These are phyloP conservation scores for Dryas iulia DNA, from an alignment of 1,140 invertebrate genomes.

Conservation along the genomic window DNA sequence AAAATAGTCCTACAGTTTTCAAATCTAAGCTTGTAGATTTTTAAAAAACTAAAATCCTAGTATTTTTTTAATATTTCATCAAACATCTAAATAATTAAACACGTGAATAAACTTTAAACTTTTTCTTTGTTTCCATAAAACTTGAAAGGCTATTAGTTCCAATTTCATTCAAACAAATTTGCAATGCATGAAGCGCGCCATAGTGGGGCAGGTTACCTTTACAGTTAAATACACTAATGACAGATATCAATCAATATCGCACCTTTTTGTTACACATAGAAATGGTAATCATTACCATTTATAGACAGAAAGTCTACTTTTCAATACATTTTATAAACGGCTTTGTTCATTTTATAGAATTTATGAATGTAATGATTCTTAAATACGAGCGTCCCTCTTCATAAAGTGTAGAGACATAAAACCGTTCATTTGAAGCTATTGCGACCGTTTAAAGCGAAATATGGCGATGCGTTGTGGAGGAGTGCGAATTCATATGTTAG, in stretches of 20 bases:
- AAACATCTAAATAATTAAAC: too few species aligned
- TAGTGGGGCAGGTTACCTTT: neutral
- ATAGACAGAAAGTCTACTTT: neutral
- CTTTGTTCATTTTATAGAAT: neutral
- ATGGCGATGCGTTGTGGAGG: conserved; percentile 11
- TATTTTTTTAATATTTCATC: too few species aligned
- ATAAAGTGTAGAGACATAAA: conserved; percentile 3
- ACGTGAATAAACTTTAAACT: too few species aligned
- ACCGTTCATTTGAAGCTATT: neutral
- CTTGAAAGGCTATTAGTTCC: neutral
- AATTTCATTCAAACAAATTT: neutral
- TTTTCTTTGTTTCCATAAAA: neutral
- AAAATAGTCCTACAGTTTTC: too few species aligned
- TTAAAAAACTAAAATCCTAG: too few species aligned
- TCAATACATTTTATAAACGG: neutral
- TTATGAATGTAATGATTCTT: neutral
- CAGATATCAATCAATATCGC: neutral
- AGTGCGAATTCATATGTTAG: conserved; percentile 28
- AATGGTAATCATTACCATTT: neutral
- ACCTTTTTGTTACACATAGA: neutral
- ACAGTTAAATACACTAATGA: neutral
- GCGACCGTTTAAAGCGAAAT: conserved; percentile 9
- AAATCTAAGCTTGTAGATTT: too few species aligned
- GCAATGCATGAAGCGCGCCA: neutral
- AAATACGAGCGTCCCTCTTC: neutral